Percentiles rank a stretch among this genome's conserved stretches.
phyloP scores from a whole-genome alignment of 1,140 invertebrate species.

The Acyrthosiphon pisum region DNA sequence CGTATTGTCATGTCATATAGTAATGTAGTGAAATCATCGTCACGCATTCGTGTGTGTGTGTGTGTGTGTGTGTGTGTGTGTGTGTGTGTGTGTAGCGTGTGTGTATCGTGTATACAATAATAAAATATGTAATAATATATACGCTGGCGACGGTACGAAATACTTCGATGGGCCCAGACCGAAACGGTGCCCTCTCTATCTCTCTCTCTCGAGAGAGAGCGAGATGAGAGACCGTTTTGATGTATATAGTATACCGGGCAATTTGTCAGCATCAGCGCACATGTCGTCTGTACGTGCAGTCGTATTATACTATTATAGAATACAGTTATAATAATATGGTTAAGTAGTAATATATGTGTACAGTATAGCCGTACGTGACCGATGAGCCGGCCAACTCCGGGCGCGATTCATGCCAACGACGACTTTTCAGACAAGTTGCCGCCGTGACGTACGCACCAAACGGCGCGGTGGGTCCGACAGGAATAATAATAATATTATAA shows the following conservation, averaged over 20 bases:
- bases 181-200: background rate
- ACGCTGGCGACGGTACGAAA: background rate
- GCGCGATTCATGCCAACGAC: background rate
- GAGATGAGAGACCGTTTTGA: background rate
- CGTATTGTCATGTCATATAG: background rate
- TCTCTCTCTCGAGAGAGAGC: too few relatives aligned
- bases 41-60: too few relatives aligned
- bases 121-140: slow-evolving; percentile 1
- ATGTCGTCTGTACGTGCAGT: background rate
- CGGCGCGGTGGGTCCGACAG: background rate
- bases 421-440: background rate
- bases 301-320: background rate
- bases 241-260: background rate
- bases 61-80: too few relatives aligned
- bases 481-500: background rate
- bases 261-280: slow-evolving; percentile 49
- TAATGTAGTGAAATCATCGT: background rate
- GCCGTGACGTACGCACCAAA: background rate
- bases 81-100: too few relatives aligned
- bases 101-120: background rate
- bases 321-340: background rate
- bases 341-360: background rate
- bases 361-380: background rate
- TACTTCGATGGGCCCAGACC: slow-evolving; percentile 34
- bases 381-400: background rate